Percentiles rank a stretch among this genome's conserved stretches.
These are phyloP conservation scores for Indicator maculatus DNA, from an alignment of 2,113 vertebrate genomes.

Conservation along the genomic window DNA sequence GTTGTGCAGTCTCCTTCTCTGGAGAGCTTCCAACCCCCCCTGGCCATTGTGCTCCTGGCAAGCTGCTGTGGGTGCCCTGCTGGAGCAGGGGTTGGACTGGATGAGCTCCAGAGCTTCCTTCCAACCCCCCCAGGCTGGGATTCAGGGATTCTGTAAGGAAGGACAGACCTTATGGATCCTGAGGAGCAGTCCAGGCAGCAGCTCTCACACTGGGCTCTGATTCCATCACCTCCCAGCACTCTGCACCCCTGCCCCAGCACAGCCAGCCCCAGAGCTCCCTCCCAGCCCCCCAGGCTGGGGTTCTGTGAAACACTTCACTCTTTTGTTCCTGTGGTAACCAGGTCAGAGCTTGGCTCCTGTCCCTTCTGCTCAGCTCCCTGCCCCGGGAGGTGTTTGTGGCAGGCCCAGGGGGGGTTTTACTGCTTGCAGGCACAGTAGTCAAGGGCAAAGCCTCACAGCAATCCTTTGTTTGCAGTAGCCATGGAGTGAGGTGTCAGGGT, in stretches of 20 bases:
- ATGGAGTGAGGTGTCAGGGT: background rate
- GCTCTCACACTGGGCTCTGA: rapidly evolving
- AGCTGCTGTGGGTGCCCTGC: too few species aligned
- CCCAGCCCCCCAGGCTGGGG: too few species aligned
- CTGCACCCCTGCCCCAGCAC: background rate
- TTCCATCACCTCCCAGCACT: rapidly evolving
- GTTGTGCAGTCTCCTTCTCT: too few species aligned
- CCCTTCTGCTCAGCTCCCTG: background rate
- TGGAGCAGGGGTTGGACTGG: too few species aligned
- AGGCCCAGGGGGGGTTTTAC: background rate
- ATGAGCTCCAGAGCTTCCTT: too few species aligned
- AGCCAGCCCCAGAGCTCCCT: background rate
- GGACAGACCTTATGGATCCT: background rate
- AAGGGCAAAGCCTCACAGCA: background rate
- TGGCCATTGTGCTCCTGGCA: too few species aligned
- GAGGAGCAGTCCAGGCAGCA: background rate
- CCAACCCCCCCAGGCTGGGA: too few species aligned
- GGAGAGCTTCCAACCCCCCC: too few species aligned
- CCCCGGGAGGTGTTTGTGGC: background rate
- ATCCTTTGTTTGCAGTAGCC: background rate
- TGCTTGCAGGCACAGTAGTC: background rate
- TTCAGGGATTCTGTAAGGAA: too few species aligned
- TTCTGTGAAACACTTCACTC: background rate
- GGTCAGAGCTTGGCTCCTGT: background rate
- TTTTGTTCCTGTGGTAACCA: background rate